Evolutionary conservation across 2,113 vertebrate genomes (phyloP).

Genomic region (Saccopteryx leptura): DNA sequence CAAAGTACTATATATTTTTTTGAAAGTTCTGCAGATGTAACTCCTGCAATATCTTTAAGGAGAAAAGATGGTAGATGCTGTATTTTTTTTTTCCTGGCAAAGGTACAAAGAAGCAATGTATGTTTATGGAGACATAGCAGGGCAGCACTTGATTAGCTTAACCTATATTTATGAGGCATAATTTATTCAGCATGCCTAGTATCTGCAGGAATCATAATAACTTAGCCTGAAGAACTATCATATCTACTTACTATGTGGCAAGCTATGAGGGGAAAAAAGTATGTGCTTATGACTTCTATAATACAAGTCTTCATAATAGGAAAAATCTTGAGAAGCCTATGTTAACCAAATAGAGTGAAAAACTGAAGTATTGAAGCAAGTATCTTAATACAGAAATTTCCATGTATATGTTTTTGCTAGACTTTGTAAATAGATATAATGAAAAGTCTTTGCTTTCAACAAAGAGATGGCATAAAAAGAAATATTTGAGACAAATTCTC

Average conservation of each 20-base stretch:
- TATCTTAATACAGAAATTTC: neutral
- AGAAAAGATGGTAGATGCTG: neutral
- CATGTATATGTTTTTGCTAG: neutral
- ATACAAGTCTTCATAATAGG: neutral
- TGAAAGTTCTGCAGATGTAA: conserved; percentile 27
- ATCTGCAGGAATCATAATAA: neutral
- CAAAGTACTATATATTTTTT: neutral
- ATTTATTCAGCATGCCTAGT: neutral
- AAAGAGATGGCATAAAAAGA: neutral
- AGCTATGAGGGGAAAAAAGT: neutral
- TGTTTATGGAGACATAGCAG: neutral
- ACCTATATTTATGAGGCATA: conserved; percentile 23
- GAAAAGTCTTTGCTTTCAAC: neutral
- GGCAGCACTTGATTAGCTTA: neutral
- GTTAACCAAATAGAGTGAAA: neutral
- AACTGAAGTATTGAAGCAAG: neutral
- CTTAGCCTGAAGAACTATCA: neutral
- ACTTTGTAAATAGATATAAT: neutral
- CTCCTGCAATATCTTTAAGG: neutral
- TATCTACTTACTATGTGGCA: neutral
- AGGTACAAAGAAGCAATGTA: neutral
- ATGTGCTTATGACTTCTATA: neutral
- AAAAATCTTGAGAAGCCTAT: neutral
- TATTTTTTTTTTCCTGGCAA: conserved; percentile 25
- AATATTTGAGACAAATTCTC: neutral